These are phyloP conservation scores for Procavia capensis DNA, from an alignment of 2,113 vertebrate species.

Conservation along the genomic window DNA sequence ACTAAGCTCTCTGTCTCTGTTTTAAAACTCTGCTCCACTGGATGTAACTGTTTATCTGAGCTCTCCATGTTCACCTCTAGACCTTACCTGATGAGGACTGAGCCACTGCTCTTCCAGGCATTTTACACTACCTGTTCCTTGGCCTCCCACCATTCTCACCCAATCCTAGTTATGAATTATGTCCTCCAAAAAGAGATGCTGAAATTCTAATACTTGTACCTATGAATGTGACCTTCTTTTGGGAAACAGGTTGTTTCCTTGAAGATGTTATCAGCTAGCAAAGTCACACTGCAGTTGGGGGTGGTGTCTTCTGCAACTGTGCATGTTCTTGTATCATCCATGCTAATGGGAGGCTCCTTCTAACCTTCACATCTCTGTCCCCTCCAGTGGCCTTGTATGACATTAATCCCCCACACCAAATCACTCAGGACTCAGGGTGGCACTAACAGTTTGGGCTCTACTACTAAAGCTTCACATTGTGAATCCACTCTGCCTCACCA, in stretches of 20 bases:
- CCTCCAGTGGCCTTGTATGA: not conserved
- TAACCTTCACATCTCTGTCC: not conserved
- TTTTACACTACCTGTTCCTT: not conserved
- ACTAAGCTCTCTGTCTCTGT: not conserved
- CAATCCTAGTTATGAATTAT: not conserved
- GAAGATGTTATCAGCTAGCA: too few relatives aligned
- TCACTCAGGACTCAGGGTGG: too few relatives aligned
- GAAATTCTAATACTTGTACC: too few relatives aligned
- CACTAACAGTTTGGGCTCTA: too few relatives aligned
- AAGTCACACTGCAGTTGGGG: too few relatives aligned
- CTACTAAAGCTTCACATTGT: too few relatives aligned
- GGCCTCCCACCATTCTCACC: not conserved
- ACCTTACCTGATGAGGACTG: not conserved
- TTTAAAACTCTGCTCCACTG: not conserved
- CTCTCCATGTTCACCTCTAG: not conserved
- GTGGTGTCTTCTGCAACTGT: not conserved
- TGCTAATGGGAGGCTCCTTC: not conserved
- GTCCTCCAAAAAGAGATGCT: too few relatives aligned
- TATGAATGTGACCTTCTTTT: too few relatives aligned
- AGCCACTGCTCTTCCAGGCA: not conserved
- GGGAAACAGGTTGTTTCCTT: too few relatives aligned
- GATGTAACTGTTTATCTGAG: not conserved
- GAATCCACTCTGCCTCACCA: not conserved
- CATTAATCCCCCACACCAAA: not conserved
- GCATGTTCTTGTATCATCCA: not conserved